Conservation (phyloP, 2,888 invertebrate species). For the Limenitis arthemis region DNA sequence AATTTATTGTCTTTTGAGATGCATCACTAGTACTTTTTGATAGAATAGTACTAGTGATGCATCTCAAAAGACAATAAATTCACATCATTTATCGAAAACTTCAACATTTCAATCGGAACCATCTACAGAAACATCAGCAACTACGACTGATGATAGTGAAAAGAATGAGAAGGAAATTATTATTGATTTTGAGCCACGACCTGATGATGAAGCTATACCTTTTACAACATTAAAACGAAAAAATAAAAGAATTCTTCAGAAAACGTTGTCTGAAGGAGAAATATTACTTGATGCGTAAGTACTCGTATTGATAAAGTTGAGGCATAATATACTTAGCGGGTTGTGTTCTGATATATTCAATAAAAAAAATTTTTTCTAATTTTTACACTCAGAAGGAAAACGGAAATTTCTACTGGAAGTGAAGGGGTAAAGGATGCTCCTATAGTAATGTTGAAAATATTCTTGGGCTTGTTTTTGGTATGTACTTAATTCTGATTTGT, state of each 20-base stretch:
- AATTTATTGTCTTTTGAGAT: no score
- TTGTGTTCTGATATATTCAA: neutral
- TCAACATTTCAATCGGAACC: conserved; percentile 69
- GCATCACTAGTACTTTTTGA: conserved; percentile 63
- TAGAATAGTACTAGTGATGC: conserved; percentile 54
- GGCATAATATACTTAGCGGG: neutral
- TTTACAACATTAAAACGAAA: conserved; percentile 69
- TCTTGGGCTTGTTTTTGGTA: conserved; percentile 62
- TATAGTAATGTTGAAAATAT: conserved; percentile 66
- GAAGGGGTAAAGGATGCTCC: conserved; percentile 65
- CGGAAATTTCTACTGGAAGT: conserved; percentile 56
- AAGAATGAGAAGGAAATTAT: conserved; percentile 86
- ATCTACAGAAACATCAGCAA: conserved; percentile 65
- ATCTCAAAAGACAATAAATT: conserved; percentile 52
- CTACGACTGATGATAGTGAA: conserved; percentile 69
- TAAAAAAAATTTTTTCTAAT: neutral
- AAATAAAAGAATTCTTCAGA: conserved; percentile 73
- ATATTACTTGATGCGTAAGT: conserved; percentile 76
- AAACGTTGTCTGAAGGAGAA: conserved; percentile 87
- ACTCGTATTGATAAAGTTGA: conserved; percentile 2
- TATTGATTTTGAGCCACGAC: conserved; percentile 88
- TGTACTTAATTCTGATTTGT: conserved; percentile 57
- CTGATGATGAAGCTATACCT: conserved; percentile 76
- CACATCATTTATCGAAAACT: conserved; percentile 61
- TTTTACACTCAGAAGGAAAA: conserved; percentile 50